A percentile compares a stretch with the other conserved stretches of the same genome.
These are phyloP conservation scores for Alitta virens DNA, from an alignment of 2,888 invertebrate genomes.

Conservation along the genomic window DNA sequence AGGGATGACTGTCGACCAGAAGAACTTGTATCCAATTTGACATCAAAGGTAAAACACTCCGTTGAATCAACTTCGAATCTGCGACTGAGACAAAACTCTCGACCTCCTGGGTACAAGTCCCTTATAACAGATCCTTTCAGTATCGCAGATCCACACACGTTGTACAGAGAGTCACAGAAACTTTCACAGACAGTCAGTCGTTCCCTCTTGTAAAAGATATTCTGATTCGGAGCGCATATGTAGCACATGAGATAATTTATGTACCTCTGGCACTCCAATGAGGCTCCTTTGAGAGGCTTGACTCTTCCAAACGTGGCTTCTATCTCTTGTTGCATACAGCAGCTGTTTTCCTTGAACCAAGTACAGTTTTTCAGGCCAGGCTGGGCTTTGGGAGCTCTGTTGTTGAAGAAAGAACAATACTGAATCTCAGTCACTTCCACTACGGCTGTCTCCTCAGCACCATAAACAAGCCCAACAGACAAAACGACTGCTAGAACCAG, in stretches of 20 bases:
- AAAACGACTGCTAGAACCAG: no score
- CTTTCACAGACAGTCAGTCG: constrained; percentile 53
- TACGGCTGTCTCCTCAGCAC: no score
- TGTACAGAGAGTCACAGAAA: constrained; percentile 54
- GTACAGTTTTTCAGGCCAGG: constrained; percentile 55
- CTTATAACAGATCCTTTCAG: constrained; percentile 54
- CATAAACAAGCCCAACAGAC: no score
- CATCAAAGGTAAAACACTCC: constrained; percentile 46
- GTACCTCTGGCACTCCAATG: constrained; percentile 51
- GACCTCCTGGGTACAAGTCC: constrained; percentile 48
- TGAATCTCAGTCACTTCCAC: neutral
- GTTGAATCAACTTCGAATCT: constrained; percentile 47
- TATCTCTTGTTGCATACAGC: constrained; percentile 56
- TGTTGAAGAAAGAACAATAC: constrained; percentile 55
- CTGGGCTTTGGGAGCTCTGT: constrained; percentile 54
- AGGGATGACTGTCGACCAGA: no score
- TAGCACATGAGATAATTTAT: constrained; percentile 58
- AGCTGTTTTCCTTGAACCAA: constrained; percentile 55
- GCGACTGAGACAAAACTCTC: constrained; percentile 51
- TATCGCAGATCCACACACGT: constrained; percentile 51
- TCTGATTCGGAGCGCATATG: constrained; percentile 56
- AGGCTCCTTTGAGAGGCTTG: constrained; percentile 55
- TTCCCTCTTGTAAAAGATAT: constrained; percentile 50
- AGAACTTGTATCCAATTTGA: constrained; percentile 11
- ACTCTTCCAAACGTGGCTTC: constrained; percentile 55